These are phyloP conservation scores for Garrulus glandarius DNA, from an alignment of 2,797 vertebrate genomes.

Conservation along the genomic window DNA sequence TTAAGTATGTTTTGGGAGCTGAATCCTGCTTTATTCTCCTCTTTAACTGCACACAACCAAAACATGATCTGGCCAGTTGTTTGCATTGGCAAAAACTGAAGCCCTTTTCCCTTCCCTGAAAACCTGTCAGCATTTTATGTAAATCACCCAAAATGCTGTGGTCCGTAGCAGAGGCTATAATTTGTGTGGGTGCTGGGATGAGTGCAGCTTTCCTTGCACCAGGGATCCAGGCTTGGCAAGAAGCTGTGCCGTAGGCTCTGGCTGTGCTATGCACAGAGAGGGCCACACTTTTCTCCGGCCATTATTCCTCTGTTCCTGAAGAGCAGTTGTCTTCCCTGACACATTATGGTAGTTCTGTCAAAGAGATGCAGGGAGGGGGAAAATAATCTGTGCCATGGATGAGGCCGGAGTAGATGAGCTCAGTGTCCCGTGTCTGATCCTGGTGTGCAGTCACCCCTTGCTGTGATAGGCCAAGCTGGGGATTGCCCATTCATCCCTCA, in stretches of 20 bases:
- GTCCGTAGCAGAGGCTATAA: neutral
- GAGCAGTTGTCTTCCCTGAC: neutral
- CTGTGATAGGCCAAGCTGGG: neutral
- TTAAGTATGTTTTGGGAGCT: neutral
- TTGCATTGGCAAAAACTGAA: conserved; percentile 11
- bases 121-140: conserved; percentile 17
- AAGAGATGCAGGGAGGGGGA: accelerated
- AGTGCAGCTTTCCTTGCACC: neutral
- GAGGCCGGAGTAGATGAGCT: neutral
- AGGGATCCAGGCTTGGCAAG: neutral
- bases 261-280: neutral
- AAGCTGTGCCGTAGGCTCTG: neutral
- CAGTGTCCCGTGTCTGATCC: neutral
- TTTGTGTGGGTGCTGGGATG: neutral
- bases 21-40: neutral
- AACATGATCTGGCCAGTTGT: neutral
- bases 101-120: neutral
- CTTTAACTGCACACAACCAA: neutral
- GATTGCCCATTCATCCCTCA: neutral
- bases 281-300: neutral
- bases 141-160: neutral
- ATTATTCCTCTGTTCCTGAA: neutral
- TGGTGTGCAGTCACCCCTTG: neutral
- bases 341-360: neutral
- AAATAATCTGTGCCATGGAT: neutral